These are phyloP conservation scores for Heliangelus exortis DNA, from an alignment of 2,797 vertebrate genomes.

Conservation along the genomic window DNA sequence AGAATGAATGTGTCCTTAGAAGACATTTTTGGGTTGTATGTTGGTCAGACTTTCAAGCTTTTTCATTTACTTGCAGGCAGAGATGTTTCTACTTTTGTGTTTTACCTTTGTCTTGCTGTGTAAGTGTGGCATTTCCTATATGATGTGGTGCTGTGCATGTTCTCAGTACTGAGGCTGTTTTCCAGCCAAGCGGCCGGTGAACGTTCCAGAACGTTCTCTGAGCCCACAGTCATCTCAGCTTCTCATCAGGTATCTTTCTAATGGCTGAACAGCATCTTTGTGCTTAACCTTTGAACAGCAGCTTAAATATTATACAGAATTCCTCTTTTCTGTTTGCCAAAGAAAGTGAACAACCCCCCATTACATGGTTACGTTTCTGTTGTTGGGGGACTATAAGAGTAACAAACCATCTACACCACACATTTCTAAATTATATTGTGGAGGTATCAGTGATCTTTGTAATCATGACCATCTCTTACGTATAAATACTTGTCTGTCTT, in stretches of 20 bases:
- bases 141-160: neutral
- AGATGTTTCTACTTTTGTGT: neutral
- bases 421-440: neutral
- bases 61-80: neutral
- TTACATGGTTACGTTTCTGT: neutral
- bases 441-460: neutral
- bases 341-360: neutral
- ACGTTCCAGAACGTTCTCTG: neutral
- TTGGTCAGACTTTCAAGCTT: neutral
- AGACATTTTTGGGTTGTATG: neutral
- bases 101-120: neutral
- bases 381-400: neutral
- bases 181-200: neutral
- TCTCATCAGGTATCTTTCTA: neutral
- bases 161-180: neutral
- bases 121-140: neutral
- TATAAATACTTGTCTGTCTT: neutral
- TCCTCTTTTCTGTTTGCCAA: neutral
- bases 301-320: neutral
- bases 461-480: neutral
- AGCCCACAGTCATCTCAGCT: neutral
- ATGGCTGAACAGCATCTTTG: neutral
- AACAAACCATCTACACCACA: neutral
- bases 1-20: neutral
- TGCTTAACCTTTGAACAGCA: neutral